phyloP scores from a whole-genome alignment of 1,140 invertebrate species.

The Acromyrmex echinatior region DNA sequence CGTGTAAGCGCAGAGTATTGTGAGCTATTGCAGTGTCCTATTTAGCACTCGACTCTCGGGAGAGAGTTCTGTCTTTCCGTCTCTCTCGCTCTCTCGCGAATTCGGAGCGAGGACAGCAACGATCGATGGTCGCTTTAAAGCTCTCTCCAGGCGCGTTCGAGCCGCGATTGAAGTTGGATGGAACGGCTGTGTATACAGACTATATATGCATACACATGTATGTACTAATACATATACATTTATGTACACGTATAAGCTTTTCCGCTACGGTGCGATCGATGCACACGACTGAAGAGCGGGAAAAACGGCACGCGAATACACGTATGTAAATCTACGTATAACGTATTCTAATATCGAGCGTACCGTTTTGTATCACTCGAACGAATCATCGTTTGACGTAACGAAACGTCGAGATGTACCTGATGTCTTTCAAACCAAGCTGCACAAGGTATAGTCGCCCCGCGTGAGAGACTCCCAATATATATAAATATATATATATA shows the following conservation, averaged over 20 bases:
- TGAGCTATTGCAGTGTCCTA: slow-evolving; percentile 17
- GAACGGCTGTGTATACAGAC: slow-evolving; percentile 65
- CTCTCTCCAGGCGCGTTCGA: slow-evolving; percentile 47
- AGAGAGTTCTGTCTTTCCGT: slow-evolving; percentile 15
- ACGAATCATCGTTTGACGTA: slow-evolving; percentile 68
- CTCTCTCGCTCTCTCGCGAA: slow-evolving; percentile 16
- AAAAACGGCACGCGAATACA: slow-evolving; percentile 5
- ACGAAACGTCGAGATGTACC: slow-evolving; percentile 71
- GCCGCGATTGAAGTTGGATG: slow-evolving; percentile 69
- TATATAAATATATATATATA: slow-evolving; percentile 1
- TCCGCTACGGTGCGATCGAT: slow-evolving; percentile 58
- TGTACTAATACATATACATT: no score
- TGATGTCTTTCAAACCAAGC: slow-evolving; percentile 74
- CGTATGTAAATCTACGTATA: slow-evolving; percentile 43
- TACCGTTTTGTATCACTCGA: slow-evolving; percentile 63
- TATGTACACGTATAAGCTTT: background rate
- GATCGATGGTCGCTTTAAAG: slow-evolving; percentile 60
- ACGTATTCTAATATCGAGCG: slow-evolving; percentile 56
- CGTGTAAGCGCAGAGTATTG: background rate
- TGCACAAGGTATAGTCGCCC: slow-evolving; percentile 47
- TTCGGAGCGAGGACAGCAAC: slow-evolving; percentile 58
- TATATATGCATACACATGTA: background rate
- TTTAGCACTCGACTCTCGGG: slow-evolving; percentile 39
- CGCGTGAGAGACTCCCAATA: slow-evolving; percentile 18
- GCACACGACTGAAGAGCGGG: slow-evolving; percentile 67